phyloP scores from a whole-genome alignment of 2,113 vertebrate species.

The Theristicus caerulescens region DNA sequence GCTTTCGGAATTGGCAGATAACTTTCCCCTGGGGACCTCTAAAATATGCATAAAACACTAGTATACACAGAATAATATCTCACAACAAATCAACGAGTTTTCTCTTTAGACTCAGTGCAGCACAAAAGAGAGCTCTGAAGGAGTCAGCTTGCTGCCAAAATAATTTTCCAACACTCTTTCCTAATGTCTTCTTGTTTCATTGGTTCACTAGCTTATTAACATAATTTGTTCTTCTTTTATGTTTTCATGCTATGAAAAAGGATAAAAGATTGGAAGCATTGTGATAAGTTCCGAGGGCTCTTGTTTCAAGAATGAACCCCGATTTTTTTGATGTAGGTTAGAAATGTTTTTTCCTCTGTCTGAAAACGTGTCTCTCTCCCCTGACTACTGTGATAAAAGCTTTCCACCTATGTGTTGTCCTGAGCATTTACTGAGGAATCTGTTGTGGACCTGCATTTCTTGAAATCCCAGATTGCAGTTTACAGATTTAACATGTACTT shows the following conservation, averaged over 20 bases:
- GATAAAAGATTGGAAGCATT: neutral
- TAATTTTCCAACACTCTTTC: neutral
- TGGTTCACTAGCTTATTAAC: neutral
- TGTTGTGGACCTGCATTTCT: neutral
- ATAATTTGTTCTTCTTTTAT: neutral
- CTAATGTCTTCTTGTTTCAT: neutral
- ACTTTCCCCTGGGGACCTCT: neutral
- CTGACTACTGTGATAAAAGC: neutral
- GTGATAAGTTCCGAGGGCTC: neutral
- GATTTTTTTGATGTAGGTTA: neutral
- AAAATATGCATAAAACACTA: neutral
- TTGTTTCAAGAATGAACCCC: neutral
- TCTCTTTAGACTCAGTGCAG: neutral
- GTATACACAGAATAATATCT: neutral
- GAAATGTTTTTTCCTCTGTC: neutral
- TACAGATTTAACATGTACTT: neutral
- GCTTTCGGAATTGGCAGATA: neutral
- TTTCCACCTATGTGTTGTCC: fast-evolving
- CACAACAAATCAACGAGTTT: neutral
- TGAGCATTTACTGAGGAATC: neutral
- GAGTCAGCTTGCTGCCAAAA: neutral
- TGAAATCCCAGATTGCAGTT: neutral
- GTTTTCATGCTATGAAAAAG: neutral
- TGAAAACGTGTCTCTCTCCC: neutral
- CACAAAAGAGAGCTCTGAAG: neutral